Percentiles rank a stretch among this genome's conserved stretches.
phyloP scores from a whole-genome alignment of 2,888 invertebrate genomes.

The Apodemia hepburni region DNA sequence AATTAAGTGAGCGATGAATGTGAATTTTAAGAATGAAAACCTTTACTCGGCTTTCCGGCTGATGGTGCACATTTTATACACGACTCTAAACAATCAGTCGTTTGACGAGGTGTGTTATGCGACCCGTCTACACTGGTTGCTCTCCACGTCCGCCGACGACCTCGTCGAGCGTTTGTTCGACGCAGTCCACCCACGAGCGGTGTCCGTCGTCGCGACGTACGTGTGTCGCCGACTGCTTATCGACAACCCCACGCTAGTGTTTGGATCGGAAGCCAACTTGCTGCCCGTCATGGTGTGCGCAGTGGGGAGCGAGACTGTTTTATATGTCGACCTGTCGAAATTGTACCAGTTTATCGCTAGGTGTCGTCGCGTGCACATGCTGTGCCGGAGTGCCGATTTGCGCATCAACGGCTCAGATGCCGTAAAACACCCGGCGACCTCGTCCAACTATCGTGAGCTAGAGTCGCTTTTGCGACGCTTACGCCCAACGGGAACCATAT shows the following conservation, averaged over 20 bases:
- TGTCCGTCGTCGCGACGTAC: conserved; percentile 14
- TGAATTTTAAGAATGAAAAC: too few species aligned
- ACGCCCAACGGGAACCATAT: conserved; percentile 7
- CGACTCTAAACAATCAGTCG: conserved; percentile 16
- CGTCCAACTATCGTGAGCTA: conserved; percentile 8
- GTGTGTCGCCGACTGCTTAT: conserved; percentile 15
- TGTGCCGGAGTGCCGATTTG: conserved; percentile 16
- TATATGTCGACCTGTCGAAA: conserved; percentile 15
- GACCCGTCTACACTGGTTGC: conserved; percentile 16
- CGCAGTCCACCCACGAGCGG: conserved; percentile 9
- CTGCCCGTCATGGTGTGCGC: conserved; percentile 14
- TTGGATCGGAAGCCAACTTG: conserved; percentile 15
- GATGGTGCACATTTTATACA: conserved; percentile 2
- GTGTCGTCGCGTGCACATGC: conserved; percentile 19
- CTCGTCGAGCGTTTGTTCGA: conserved; percentile 16
- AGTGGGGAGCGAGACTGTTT: conserved; percentile 16
- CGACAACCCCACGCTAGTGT: conserved; percentile 16
- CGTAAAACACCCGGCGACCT: neutral
- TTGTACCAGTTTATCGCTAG: conserved; percentile 17
- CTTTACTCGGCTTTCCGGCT: neutral
- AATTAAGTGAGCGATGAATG: too few species aligned
- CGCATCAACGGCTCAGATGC: conserved; percentile 11
- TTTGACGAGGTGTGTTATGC: conserved; percentile 19
- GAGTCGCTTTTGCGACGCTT: conserved; percentile 14
- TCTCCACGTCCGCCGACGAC: conserved; percentile 10